These are phyloP conservation scores for Pogonognathellus flavescens DNA, from an alignment of 1,140 invertebrate species.

Conservation along the genomic window DNA sequence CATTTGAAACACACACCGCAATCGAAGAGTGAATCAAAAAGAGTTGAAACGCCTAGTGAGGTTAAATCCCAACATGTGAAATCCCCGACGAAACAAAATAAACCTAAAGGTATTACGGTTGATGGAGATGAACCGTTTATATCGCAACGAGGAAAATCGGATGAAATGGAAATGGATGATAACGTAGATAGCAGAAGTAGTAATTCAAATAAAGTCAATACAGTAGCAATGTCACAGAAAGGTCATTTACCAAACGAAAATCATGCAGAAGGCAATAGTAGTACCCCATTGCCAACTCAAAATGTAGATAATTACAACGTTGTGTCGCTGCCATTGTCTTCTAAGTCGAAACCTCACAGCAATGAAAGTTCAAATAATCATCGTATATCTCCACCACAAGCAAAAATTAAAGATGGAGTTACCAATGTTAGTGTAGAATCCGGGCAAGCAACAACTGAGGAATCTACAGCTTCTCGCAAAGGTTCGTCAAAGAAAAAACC, in stretches of 20 bases:
- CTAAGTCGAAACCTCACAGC: constrained; percentile 39
- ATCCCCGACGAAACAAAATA: not conserved
- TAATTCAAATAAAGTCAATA: constrained; percentile 8
- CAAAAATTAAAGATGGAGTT: constrained; percentile 28
- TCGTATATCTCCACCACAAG: constrained; percentile 8
- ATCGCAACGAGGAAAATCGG: not conserved
- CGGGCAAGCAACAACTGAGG: not conserved
- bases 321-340: constrained; percentile 34
- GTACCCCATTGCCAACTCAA: not conserved
- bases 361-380: constrained; percentile 28
- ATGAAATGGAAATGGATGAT: not conserved
- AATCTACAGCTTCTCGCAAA: not conserved
- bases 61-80: not conserved
- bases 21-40: not conserved
- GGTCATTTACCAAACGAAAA: not conserved
- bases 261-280: not conserved
- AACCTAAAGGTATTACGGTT: not conserved
- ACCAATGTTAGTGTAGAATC: constrained; percentile 28
- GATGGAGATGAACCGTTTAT: not conserved
- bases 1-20: not conserved
- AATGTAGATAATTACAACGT: constrained; percentile 11
- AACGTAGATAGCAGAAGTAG: not conserved
- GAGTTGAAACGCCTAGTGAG: not conserved
- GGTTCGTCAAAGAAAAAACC: constrained; percentile 18
- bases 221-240: not conserved